Base-by-base conservation (phyloP, 2,113 vertebrate genomes). In the Dissostichus mawsoni region DNA sequence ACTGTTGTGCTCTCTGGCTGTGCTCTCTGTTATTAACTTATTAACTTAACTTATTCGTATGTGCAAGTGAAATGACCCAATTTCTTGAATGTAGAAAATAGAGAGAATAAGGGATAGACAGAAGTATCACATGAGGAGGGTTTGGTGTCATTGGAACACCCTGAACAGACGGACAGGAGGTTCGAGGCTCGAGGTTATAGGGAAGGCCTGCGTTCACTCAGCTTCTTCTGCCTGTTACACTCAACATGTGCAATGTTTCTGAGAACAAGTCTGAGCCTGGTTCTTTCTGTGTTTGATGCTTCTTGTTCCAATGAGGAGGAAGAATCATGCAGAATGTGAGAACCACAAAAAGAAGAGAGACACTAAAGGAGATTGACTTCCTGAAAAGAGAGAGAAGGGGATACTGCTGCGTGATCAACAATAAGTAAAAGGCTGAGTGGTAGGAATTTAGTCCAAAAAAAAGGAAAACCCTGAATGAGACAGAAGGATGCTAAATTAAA, bases 201-300 rank as follows among this genome's bases (percentile, higher is more conserved):
- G 73, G 52, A n/a, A 79, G 58, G 72, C 78, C 29, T 84, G 67
- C n/a, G 5, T 72, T 83, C 63, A 84, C 67, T 88, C 59, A 75
- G 63, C 20, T 13, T 80, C 80, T 77, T 85, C 74, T 83, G 66
- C 65, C 56, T 45, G 69, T 83, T 82, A 50, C 16, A 62, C 18
- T 47, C 41, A 74, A 82, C 83, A 80, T 71, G 52, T 81, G 33
- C 76, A 66, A 55, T 70, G 71, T 73, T 71, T 81, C 51, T 1
- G 62, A 62, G 67, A 81, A 74, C 57, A 58, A 80, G 71, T 50
- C 23, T 1, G 36, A 57, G 81, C 18, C 23, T 12, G 51, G 36
- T 45, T 50, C 57, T 74, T 69, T 65, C 65, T 68, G 59, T 70
- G 69, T 78, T 69, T 71, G 69, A 23, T 80, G 58, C 50, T 33